Evolutionary conservation across 2,888 invertebrate species (phyloP).

Genomic region (Pomacea canaliculata): DNA sequence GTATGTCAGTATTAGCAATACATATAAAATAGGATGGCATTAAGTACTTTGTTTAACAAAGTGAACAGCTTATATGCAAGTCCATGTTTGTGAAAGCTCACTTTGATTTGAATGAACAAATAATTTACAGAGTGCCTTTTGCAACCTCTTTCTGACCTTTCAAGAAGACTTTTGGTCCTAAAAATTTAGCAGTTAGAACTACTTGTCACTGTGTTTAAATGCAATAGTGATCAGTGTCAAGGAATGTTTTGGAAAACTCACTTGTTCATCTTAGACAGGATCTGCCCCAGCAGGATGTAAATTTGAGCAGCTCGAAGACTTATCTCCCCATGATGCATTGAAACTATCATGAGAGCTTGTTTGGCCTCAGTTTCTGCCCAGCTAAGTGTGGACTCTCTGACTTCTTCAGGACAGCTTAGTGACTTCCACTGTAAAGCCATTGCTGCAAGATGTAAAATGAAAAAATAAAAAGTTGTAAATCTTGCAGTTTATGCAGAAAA

Average conservation of each 20-base stretch:
- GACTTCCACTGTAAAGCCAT: constrained; percentile 61
- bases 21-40: not conserved
- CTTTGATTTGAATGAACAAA: no score
- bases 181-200: no score
- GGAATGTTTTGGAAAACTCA: constrained; percentile 2
- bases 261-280: constrained; percentile 58
- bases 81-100: no score
- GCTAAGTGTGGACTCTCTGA: constrained; percentile 47
- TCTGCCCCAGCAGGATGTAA: constrained; percentile 57
- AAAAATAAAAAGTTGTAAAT: no score
- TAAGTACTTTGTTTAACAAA: not conserved
- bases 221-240: no score
- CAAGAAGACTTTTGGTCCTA: no score
- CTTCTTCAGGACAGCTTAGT: constrained; percentile 48
- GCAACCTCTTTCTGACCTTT: no score
- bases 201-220: no score
- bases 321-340: constrained; percentile 53
- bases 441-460: constrained; percentile 42
- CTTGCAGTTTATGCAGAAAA: no score
- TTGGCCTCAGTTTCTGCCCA: constrained; percentile 59
- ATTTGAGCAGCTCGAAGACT: constrained; percentile 57
- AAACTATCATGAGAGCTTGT: constrained; percentile 48
- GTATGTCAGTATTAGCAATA: no score
- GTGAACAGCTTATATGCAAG: no score
- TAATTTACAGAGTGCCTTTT: no score